Conservation (phyloP, 2,888 invertebrate species). For the Agrochola litura region DNA sequence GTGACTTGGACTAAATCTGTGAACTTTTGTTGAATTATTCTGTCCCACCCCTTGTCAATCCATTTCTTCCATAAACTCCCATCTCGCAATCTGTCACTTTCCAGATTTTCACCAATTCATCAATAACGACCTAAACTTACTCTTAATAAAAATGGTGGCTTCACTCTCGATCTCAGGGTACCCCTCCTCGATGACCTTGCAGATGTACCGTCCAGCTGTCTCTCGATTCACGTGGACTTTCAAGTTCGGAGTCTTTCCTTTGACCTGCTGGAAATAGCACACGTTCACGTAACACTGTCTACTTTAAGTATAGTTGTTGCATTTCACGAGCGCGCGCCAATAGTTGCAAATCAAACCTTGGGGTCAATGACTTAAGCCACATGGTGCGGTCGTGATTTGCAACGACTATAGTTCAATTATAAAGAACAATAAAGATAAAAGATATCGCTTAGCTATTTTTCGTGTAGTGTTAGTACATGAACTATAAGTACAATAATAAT, state of each 20-base stretch:
- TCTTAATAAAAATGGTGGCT: conserved; percentile 95
- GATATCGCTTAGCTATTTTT: background rate
- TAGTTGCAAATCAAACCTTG: background rate
- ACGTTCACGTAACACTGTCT: conserved; percentile 80
- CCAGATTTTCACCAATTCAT: too few relatives aligned
- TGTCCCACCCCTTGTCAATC: background rate
- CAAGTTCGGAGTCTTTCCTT: conserved; percentile 94
- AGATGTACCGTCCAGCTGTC: conserved; percentile 96
- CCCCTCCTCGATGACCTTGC: conserved; percentile 96
- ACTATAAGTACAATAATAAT: background rate
- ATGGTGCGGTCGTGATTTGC: background rate
- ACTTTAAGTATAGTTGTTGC: background rate
- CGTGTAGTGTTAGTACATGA: background rate
- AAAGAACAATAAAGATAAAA: background rate
- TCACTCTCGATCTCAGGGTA: conserved; percentile 96
- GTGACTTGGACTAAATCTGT: too few relatives aligned
- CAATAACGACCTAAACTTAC: conserved; percentile 69
- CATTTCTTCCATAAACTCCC: background rate
- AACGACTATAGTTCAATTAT: background rate
- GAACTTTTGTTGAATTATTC: too few relatives aligned
- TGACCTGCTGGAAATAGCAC: conserved; percentile 94
- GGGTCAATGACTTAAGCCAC: background rate
- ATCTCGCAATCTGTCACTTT: too few relatives aligned
- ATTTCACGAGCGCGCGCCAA: background rate
- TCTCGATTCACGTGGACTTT: conserved; percentile 94